phyloP scores from a whole-genome alignment of 2,888 invertebrate species.

The Dynastes grantii region DNA sequence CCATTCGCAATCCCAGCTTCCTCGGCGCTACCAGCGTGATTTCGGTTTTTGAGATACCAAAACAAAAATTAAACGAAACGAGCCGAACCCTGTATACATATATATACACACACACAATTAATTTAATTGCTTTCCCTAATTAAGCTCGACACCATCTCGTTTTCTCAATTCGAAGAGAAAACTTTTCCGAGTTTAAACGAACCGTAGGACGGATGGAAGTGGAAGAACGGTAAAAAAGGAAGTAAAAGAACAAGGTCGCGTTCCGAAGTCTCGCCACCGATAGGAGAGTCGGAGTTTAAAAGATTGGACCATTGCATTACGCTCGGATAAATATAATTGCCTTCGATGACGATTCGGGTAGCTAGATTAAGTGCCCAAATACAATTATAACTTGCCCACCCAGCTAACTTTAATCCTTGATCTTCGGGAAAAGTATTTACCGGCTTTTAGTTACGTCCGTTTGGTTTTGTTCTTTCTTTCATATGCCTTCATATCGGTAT shows the following conservation, averaged over 20 bases:
- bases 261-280: background rate
- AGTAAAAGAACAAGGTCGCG: background rate
- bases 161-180: background rate
- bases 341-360: conserved; percentile 26
- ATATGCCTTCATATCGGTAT: too few species aligned
- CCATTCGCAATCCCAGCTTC: too few species aligned
- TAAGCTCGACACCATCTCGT: conserved; percentile 34
- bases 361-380: conserved; percentile 33
- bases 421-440: background rate
- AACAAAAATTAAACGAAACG: conserved; percentile 14
- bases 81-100: background rate
- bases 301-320: conserved; percentile 26
- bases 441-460: background rate
- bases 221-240: background rate
- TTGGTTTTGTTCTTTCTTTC: background rate
- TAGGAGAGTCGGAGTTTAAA: conserved; percentile 22
- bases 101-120: conserved; percentile 19
- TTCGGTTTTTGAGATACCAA: conserved; percentile 4
- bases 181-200: conserved; percentile 26
- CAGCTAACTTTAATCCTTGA: conserved; percentile 8
- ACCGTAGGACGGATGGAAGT: background rate
- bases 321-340: conserved; percentile 44
- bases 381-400: conserved; percentile 38
- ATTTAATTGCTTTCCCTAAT: conserved; percentile 43
- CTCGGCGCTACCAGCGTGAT: background rate